phyloP scores from a whole-genome alignment of 2,888 invertebrate species.

The Calameuta filiformis region DNA sequence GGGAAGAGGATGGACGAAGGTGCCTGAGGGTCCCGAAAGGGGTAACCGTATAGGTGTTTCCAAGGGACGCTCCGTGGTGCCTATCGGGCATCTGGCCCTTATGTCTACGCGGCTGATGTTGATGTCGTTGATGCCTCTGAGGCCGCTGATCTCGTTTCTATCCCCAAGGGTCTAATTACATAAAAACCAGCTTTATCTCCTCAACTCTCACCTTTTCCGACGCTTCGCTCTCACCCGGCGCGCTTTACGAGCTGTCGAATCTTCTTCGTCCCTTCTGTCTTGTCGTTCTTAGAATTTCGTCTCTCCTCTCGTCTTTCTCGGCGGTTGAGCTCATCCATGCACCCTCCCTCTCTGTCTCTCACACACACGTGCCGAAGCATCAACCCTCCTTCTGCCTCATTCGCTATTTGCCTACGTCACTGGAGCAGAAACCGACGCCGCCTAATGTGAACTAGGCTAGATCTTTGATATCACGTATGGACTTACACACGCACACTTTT shows the following conservation, averaged over 20 bases:
- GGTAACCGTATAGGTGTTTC: too few species aligned
- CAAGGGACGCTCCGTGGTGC: neutral
- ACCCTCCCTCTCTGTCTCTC: too few species aligned
- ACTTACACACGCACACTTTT: neutral
- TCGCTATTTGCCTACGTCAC: neutral
- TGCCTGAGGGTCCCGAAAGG: too few species aligned
- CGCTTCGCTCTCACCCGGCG: neutral
- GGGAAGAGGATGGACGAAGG: neutral
- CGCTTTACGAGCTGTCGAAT: constrained; percentile 5
- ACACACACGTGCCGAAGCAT: too few species aligned
- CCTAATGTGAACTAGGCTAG: neutral
- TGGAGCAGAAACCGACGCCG: neutral
- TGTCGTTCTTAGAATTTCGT: too few species aligned
- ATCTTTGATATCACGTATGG: neutral
- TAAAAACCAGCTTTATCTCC: constrained; percentile 28
- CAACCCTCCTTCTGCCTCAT: too few species aligned
- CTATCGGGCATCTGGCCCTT: constrained; percentile 26
- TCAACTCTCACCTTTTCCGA: constrained; percentile 9
- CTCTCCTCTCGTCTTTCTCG: too few species aligned
- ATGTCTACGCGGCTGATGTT: neutral
- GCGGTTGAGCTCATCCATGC: too few species aligned
- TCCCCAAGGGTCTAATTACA: constrained; percentile 27
- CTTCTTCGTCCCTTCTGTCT: too few species aligned
- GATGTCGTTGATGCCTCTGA: too few species aligned
- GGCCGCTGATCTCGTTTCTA: too few species aligned